Conservation (phyloP, 2,113 vertebrate species). For the Glaucomys volans region DNA sequence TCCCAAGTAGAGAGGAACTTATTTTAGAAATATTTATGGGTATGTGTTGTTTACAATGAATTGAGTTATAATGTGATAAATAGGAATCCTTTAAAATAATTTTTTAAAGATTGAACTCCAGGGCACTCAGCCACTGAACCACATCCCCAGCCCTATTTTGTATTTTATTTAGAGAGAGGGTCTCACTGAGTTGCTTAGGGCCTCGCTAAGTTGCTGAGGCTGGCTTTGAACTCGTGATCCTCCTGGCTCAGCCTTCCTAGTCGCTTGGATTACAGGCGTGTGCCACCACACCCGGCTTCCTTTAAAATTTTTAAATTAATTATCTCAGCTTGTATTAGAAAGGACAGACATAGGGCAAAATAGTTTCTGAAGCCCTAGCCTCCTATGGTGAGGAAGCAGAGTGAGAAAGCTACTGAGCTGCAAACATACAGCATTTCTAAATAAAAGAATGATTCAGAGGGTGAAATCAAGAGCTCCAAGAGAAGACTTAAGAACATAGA, state of each 20-base stretch:
- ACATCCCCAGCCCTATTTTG: too few relatives aligned
- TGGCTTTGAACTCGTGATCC: too few relatives aligned
- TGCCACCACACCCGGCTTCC: too few relatives aligned
- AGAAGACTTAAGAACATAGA: not conserved
- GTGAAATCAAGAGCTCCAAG: not conserved
- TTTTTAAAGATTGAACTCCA: too few relatives aligned
- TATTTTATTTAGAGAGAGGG: too few relatives aligned
- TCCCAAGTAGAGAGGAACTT: conserved; percentile 14
- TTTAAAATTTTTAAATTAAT: not conserved
- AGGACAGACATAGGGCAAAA: not conserved
- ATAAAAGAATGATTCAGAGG: not conserved
- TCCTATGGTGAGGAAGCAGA: not conserved
- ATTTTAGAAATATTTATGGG: not conserved
- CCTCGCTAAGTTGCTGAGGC: too few relatives aligned
- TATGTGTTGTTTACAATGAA: not conserved
- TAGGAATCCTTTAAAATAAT: not conserved
- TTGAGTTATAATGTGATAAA: not conserved
- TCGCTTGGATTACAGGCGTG: too few relatives aligned
- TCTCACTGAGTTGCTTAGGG: too few relatives aligned
- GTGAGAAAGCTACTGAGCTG: not conserved
- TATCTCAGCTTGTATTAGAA: not conserved
- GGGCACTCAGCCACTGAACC: too few relatives aligned
- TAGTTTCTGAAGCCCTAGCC: not conserved
- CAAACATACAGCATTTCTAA: conserved; percentile 15
- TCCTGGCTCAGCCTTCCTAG: too few relatives aligned